Base-by-base conservation (phyloP, 1,140 invertebrate species). In the Heterodera schachtii region DNA sequence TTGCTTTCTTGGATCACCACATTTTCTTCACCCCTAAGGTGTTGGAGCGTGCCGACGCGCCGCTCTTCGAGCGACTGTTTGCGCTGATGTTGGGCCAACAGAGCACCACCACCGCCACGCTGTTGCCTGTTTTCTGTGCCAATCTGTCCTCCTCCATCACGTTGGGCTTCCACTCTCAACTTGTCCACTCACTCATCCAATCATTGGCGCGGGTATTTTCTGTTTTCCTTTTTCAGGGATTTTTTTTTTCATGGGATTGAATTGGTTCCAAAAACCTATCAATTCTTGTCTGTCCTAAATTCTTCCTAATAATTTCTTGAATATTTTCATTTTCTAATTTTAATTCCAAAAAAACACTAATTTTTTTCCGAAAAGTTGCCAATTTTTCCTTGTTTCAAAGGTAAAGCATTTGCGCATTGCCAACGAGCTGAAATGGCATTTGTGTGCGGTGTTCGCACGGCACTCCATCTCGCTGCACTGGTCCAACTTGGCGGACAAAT, bases 341-440 rank as follows among this genome's bases (percentile, higher is more conserved):
- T 31, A 31, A 31, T 31, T 31, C 31, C 31, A 31, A 31, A 31
- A 31, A 31, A 31, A 31, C 31, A 31, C 1, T 31, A 31, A 31
- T 31, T 31, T 0, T 31, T 31, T 31, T 31, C 1, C 31, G 0
- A 31, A 31, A 31, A 31, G 1, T 0, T 52, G 11, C 49, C 46
- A 13, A 87, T 52, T n/a, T 13, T 69, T 16, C 66, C 41, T 9
- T 31, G 31, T 11, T n/a, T 75, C 9, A 66, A 13, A 64, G 44
- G 52, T 79, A 44, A 73, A 70, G 73, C 60, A 87, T 75, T 69
- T 64, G 11, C 81, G 85, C 19, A 73, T 81, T 7, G 19, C 83
- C 43, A 89, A 88, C 16, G 87, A 88, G 64, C 57, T 90, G 44
- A 86, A 88, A 73, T 88, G 87, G 87, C 87, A 84, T 31, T 52